Evolutionary conservation across 2,113 vertebrate genomes (phyloP), one percentile per base, ranked within the genome.

Genomic region (Phalacrocorax pelagicus): DNA sequence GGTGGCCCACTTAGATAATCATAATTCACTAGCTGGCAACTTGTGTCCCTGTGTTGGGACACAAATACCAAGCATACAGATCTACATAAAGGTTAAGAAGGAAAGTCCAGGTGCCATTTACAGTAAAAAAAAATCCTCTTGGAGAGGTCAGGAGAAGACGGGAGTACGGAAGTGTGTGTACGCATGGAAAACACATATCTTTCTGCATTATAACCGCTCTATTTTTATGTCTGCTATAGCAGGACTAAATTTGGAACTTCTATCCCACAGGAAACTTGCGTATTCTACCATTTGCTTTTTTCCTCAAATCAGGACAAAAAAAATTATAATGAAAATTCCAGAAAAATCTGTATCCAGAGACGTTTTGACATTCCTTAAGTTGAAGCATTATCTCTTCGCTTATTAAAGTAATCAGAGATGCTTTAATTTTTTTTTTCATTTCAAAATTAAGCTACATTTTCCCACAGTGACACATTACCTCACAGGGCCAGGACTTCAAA

Each of bases 181-280:
- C 1, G 9, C 80, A 86, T 84, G 88, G 91, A 93, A 95, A 95
- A 94, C 0, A 0, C 74, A 70, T 94, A 90, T 81, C 75, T 74
- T 89, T 89, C 66, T 81, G 34, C 38, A 44, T 87, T 88, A 52
- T 79, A 61, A 59, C 40, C 79, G 52, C 18, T 74, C 52, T 92
- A 77, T 70, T 94, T 94, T 94, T 86, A 85, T 55, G 42, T 81
- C 82, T 94, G 26, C 46, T 90, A 12, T 30, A 36, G 59, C 19
- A 74, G n/a, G 90, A 54, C 42, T 93, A 95, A 91, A 87, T 96
- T 91, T 96, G 85, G 81, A 92, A 81, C 57, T 59, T 81, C 55
- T 79, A 54, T 81, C 84, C 81, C 70, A 85, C 57, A 94, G 81
- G 88, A 96, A 96, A 82, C 66, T 75, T 81, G 18, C 0, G 0